These are phyloP conservation scores for Danaus plexippus DNA, from an alignment of 1,140 invertebrate genomes.

Conservation along the genomic window DNA sequence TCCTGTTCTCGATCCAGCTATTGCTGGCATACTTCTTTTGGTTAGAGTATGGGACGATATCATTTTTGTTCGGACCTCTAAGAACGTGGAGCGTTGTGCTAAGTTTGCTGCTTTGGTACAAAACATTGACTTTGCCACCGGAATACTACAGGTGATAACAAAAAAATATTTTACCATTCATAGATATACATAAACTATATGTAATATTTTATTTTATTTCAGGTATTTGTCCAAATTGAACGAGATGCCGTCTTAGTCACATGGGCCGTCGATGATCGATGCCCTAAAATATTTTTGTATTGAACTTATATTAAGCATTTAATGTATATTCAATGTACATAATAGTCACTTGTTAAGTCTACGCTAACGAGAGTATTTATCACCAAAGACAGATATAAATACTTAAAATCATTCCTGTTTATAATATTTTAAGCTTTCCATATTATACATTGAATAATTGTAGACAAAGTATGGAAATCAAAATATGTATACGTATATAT, in stretches of 20 bases:
- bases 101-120: slow-evolving; percentile 78
- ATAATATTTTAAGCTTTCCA: slow-evolving; percentile 3
- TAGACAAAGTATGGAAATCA: too few relatives aligned
- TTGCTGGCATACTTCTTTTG: slow-evolving; percentile 84
- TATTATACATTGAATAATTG: too few relatives aligned
- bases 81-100: slow-evolving; percentile 85
- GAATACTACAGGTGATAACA: slow-evolving; percentile 57
- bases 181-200: not conserved
- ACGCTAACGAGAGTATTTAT: slow-evolving; percentile 5
- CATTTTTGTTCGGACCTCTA: slow-evolving; percentile 84
- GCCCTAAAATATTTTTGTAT: slow-evolving; percentile 5
- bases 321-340: slow-evolving; percentile 6
- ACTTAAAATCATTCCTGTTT: not conserved
- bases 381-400: slow-evolving; percentile 2
- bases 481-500: too few relatives aligned
- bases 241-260: slow-evolving; percentile 20
- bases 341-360: slow-evolving; percentile 10
- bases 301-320: slow-evolving; percentile 7
- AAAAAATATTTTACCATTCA: slow-evolving; percentile 5
- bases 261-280: slow-evolving; percentile 2
- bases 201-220: slow-evolving; percentile 17
- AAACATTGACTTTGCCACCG: slow-evolving; percentile 50
- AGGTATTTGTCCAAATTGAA: slow-evolving; percentile 28
- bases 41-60: slow-evolving; percentile 85
- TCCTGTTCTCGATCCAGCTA: slow-evolving; percentile 77